Conservation (phyloP, 2,113 vertebrate species). For the Corythoichthys intestinalis region DNA sequence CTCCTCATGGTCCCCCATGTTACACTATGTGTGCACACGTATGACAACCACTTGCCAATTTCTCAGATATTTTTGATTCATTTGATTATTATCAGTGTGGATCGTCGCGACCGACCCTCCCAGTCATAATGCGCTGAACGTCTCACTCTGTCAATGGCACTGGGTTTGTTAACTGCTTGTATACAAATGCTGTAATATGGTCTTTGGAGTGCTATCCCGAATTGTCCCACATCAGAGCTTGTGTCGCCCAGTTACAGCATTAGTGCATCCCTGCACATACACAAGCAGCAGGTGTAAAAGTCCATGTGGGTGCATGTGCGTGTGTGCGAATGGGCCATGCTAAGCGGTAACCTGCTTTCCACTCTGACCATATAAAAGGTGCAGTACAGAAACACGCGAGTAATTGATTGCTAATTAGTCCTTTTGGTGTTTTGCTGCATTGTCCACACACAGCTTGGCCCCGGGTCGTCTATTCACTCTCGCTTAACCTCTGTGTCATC, state of each 20-base stretch:
- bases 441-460: conserved; percentile 61
- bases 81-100: no score
- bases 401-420: conserved; percentile 92
- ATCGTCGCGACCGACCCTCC: no score
- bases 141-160: not conserved
- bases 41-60: not conserved
- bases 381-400: conserved; percentile 76
- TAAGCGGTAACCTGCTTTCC: conserved; percentile 69
- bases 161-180: not conserved
- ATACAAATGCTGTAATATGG: not conserved
- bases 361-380: conserved; percentile 75
- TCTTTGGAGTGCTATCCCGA: not conserved
- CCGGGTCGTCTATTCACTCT: conserved; percentile 60
- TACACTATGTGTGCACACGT: conserved; percentile 61
- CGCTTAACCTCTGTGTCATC: conserved; percentile 32
- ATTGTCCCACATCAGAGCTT: not conserved
- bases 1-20: conserved; percentile 61
- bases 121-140: no score
- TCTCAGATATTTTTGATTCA: not conserved
- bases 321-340: conserved; percentile 51
- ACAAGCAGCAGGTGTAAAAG: conserved; percentile 54
- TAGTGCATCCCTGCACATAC: conserved; percentile 25
- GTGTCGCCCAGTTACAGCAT: conserved; percentile 45
- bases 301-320: conserved; percentile 29
- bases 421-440: conserved; percentile 67